Percentiles rank a stretch among this genome's conserved stretches.
Conservation (phyloP, 92 coral and sea anemone genomes). For the Muricea muricata region DNA sequence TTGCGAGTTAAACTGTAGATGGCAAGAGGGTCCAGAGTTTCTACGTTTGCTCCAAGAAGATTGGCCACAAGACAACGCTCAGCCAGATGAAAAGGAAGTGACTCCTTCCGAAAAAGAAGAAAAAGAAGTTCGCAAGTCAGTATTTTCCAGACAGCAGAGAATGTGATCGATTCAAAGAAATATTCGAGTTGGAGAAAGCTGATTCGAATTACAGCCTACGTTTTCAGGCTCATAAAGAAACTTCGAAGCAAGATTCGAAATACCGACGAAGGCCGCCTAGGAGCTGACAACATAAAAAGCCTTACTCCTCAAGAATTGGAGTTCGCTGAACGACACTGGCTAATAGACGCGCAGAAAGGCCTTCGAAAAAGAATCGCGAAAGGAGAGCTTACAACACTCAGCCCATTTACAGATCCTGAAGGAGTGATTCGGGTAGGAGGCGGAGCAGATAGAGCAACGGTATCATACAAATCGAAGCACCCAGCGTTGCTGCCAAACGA, state of each 20-base stretch:
- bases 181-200: constrained; percentile 6
- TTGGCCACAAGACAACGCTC: constrained; percentile 42
- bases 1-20: constrained; percentile 48
- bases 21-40: constrained; percentile 53
- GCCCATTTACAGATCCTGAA: constrained; percentile 52
- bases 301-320: constrained; percentile 20
- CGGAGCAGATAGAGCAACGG: no score
- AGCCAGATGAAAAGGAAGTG: background rate
- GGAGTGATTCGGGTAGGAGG: no score
- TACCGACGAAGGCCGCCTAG: background rate
- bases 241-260: background rate
- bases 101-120: no score
- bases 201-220: background rate
- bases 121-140: background rate
- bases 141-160: background rate
- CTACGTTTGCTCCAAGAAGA: constrained; percentile 47
- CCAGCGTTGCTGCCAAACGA: constrained; percentile 55
- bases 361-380: constrained; percentile 39
- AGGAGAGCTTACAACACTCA: constrained; percentile 49
- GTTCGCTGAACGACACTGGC: constrained; percentile 45
- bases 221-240: background rate
- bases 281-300: background rate
- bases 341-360: constrained; percentile 54
- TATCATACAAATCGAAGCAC: constrained; percentile 44
- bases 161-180: background rate